These are phyloP conservation scores for Channa striata DNA, from an alignment of 2,797 vertebrate genomes.

Conservation along the genomic window DNA sequence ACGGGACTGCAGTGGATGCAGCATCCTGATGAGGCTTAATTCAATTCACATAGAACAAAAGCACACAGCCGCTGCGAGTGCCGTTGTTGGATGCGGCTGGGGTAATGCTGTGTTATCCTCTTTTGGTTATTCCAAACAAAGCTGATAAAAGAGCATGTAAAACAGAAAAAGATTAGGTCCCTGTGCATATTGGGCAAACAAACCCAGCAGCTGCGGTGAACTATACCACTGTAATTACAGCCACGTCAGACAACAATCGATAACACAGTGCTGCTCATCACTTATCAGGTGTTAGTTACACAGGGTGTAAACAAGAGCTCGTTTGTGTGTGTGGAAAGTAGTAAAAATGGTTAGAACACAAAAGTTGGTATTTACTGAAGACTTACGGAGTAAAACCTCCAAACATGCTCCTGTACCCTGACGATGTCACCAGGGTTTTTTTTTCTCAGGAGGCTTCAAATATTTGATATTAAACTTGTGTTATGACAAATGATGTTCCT, in stretches of 20 bases:
- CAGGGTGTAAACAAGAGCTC: conserved; percentile 24
- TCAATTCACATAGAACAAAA: conserved; percentile 40
- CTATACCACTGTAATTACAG: conserved; percentile 16
- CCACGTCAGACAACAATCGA: conserved; percentile 42
- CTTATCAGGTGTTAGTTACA: conserved; percentile 28
- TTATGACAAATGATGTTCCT: no score
- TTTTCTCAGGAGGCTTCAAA: no score
- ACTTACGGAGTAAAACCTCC: no score
- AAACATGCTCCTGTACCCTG: no score
- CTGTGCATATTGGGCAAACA: conserved; percentile 24
- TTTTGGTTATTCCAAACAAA: conserved; percentile 41
- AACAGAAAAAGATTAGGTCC: conserved; percentile 26
- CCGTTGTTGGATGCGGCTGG: conserved; percentile 30
- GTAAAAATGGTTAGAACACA: background rate
- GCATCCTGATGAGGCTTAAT: conserved; percentile 44
- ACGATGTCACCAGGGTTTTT: no score
- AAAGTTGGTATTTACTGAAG: no score
- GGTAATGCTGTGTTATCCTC: conserved; percentile 40
- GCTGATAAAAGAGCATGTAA: conserved; percentile 36
- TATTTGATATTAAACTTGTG: no score
- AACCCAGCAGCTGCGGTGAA: conserved; percentile 38
- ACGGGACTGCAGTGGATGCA: conserved; percentile 44
- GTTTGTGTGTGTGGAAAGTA: background rate
- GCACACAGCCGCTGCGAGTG: conserved; percentile 13
- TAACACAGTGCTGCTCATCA: conserved; percentile 14